Percentiles rank a stretch among this genome's conserved stretches.
phyloP scores from a whole-genome alignment of 2,888 invertebrate species.

The Ophion obscuratus region DNA sequence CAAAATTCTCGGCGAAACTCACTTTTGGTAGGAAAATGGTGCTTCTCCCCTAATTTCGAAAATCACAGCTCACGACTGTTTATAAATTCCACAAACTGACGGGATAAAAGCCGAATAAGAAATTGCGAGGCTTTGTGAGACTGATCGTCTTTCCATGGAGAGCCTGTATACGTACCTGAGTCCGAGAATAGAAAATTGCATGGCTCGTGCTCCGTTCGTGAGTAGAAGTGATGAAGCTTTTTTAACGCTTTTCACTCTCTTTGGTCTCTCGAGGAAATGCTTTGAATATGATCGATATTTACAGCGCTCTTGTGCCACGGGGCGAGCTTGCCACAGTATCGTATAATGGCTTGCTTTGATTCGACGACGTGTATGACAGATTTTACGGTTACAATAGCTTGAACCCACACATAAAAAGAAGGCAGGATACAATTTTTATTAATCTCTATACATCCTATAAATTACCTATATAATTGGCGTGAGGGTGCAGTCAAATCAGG shows the following conservation, averaged over 20 bases:
- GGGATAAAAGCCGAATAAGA: not conserved
- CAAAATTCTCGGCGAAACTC: too few species aligned
- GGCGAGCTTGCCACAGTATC: not conserved
- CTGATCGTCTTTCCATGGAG: not conserved
- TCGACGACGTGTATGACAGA: not conserved
- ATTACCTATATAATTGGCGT: not conserved
- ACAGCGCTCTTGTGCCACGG: not conserved
- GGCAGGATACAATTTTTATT: not conserved
- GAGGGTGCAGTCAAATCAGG: not conserved
- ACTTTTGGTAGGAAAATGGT: too few species aligned
- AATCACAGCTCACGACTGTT: not conserved
- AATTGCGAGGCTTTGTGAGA: not conserved
- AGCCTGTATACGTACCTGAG: not conserved
- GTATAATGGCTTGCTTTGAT: not conserved
- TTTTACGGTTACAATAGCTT: not conserved
- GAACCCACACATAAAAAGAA: not conserved
- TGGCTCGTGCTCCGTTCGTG: conserved; percentile 37
- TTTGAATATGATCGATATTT: conserved; percentile 46
- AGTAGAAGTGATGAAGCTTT: conserved; percentile 39
- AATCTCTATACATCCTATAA: not conserved
- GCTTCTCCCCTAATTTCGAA: too few species aligned
- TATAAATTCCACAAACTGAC: not conserved
- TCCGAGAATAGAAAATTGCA: conserved; percentile 47
- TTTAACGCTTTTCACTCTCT: conserved; percentile 38
- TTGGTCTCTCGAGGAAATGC: conserved; percentile 25